These are phyloP conservation scores for Maniola jurtina DNA, from an alignment of 1,140 invertebrate genomes.

Conservation along the genomic window DNA sequence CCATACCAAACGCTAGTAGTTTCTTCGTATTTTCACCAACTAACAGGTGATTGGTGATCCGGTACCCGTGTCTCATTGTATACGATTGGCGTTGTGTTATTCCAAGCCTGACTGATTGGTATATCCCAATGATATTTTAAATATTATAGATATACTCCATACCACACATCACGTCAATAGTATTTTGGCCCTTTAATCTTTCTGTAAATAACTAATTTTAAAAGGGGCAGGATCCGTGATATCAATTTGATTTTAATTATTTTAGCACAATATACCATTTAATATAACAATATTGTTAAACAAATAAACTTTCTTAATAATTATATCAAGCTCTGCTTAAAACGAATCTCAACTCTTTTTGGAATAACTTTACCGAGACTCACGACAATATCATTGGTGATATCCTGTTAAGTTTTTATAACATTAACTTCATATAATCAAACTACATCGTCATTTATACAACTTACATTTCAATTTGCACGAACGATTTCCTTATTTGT, in stretches of 20 bases:
- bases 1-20: slow-evolving; percentile 95
- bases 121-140: slow-evolving; percentile 21
- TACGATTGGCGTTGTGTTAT: slow-evolving; percentile 52
- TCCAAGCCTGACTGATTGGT: slow-evolving; percentile 36
- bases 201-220: too few relatives aligned
- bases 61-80: slow-evolving; percentile 74
- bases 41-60: slow-evolving; percentile 87
- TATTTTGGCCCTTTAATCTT: too few relatives aligned
- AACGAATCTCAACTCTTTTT: too few relatives aligned
- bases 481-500: slow-evolving; percentile 12
- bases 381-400: not conserved
- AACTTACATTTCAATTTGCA: slow-evolving; percentile 3
- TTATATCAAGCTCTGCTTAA: too few relatives aligned
- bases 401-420: not conserved
- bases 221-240: too few relatives aligned
- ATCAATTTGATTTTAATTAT: too few relatives aligned
- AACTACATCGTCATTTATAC: slow-evolving; percentile 20
- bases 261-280: too few relatives aligned
- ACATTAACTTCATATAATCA: slow-evolving; percentile 42
- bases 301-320: too few relatives aligned
- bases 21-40: slow-evolving; percentile 98
- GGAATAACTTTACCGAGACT: too few relatives aligned
- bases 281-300: too few relatives aligned
- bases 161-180: not conserved
- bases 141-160: slow-evolving; percentile 1